phyloP scores from a whole-genome alignment of 23 tunicate genomes.

The Halocynthia roretzi region DNA sequence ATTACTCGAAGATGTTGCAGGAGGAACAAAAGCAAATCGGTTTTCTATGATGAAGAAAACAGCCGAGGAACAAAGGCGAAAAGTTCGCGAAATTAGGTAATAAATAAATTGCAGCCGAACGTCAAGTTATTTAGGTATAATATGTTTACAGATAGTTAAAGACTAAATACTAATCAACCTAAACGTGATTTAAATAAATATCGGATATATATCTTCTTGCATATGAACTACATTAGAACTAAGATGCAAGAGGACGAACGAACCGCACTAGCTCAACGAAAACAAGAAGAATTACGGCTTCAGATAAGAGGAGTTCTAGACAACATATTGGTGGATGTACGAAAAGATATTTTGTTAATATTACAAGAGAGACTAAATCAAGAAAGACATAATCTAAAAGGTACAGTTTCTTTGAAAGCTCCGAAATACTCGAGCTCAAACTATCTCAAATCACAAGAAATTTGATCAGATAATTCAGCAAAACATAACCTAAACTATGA shows the following conservation, averaged over 20 bases:
- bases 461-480: too few relatives aligned
- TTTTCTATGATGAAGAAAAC: slow-evolving; percentile 58
- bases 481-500: too few relatives aligned
- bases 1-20: neutral
- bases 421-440: neutral
- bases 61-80: slow-evolving; percentile 68
- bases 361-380: slow-evolving; percentile 49
- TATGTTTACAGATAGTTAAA: neutral
- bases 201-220: too few relatives aligned
- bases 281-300: slow-evolving; percentile 46
- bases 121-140: neutral
- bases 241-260: slow-evolving; percentile 57
- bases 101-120: neutral
- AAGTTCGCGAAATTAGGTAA: slow-evolving; percentile 73
- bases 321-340: slow-evolving; percentile 31
- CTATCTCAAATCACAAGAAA: too few relatives aligned
- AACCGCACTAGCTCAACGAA: slow-evolving; percentile 17
- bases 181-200: too few relatives aligned
- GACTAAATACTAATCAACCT: neutral
- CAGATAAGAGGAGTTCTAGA: slow-evolving; percentile 54
- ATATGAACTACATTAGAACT: neutral
- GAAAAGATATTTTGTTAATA: slow-evolving; percentile 30
- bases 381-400: slow-evolving; percentile 39
- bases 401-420: slow-evolving; percentile 3
- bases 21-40: slow-evolving; percentile 23